Percentiles rank a stretch among this genome's conserved stretches.
phyloP scores from a whole-genome alignment of 1,140 invertebrate species.

The Ceratina calcarata region DNA sequence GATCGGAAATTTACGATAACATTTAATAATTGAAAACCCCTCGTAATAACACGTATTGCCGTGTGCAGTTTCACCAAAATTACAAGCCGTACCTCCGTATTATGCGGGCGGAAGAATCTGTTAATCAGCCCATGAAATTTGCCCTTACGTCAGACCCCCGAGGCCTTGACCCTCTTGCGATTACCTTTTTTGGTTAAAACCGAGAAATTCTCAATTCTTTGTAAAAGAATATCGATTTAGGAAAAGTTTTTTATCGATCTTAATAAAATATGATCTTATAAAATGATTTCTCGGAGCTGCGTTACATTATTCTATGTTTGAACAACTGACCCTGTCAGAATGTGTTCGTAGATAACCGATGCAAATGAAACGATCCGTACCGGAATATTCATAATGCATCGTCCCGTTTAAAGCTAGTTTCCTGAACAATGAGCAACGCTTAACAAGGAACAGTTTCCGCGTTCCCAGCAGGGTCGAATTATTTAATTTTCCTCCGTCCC shows the following conservation, averaged over 20 bases:
- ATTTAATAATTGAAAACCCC: neutral
- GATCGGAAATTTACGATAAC: neutral
- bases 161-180: slow-evolving; percentile 36
- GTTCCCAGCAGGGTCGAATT: neutral
- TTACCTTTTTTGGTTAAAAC: neutral
- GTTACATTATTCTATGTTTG: no score
- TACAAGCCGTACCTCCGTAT: neutral
- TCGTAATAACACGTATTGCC: no score
- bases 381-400: slow-evolving; percentile 16
- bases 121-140: slow-evolving; percentile 27
- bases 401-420: no score
- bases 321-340: neutral
- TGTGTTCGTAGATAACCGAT: slow-evolving; percentile 22
- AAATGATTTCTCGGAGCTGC: no score
- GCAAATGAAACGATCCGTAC: slow-evolving; percentile 24
- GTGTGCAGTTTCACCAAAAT: neutral
- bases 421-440: no score
- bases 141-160: slow-evolving; percentile 10
- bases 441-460: neutral
- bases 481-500: slow-evolving; percentile 31
- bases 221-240: no score
- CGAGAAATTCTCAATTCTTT: neutral
- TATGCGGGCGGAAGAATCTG: slow-evolving; percentile 21
- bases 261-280: no score
- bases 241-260: no score